These are phyloP conservation scores for Plagodis dolabraria DNA, from an alignment of 2,888 invertebrate species.

Conservation along the genomic window DNA sequence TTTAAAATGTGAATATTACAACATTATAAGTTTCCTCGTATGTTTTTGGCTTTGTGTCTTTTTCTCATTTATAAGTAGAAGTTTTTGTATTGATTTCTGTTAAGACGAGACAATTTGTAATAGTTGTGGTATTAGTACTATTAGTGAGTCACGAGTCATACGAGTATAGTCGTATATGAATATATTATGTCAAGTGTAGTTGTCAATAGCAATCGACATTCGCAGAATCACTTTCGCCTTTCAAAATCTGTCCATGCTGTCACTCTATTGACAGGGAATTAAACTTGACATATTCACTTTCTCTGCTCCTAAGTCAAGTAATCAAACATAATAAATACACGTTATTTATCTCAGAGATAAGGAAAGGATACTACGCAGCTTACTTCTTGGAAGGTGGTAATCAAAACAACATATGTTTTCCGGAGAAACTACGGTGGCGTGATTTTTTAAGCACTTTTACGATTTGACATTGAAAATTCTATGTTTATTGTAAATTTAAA, in stretches of 20 bases:
- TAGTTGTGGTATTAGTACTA: too few relatives aligned
- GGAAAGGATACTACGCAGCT: not conserved
- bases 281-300: constrained; percentile 33
- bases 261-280: constrained; percentile 26
- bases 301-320: constrained; percentile 23
- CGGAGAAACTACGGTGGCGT: constrained; percentile 6
- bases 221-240: constrained; percentile 37
- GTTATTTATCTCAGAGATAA: constrained; percentile 2
- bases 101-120: too few relatives aligned
- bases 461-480: too few relatives aligned
- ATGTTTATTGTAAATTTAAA: too few relatives aligned
- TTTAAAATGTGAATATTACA: too few relatives aligned
- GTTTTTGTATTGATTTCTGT: too few relatives aligned
- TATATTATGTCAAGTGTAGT: not conserved
- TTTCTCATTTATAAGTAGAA: too few relatives aligned
- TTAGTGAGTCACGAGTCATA: too few relatives aligned
- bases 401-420: constrained; percentile 10
- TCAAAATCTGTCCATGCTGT: constrained; percentile 15
- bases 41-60: too few relatives aligned
- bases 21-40: too few relatives aligned
- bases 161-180: too few relatives aligned
- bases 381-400: constrained; percentile 8
- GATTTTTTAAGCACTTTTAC: not conserved
- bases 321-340: constrained; percentile 7
- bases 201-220: constrained; percentile 17